Conservation (phyloP, 2,797 vertebrate species). For the Carcharodon carcharias region DNA sequence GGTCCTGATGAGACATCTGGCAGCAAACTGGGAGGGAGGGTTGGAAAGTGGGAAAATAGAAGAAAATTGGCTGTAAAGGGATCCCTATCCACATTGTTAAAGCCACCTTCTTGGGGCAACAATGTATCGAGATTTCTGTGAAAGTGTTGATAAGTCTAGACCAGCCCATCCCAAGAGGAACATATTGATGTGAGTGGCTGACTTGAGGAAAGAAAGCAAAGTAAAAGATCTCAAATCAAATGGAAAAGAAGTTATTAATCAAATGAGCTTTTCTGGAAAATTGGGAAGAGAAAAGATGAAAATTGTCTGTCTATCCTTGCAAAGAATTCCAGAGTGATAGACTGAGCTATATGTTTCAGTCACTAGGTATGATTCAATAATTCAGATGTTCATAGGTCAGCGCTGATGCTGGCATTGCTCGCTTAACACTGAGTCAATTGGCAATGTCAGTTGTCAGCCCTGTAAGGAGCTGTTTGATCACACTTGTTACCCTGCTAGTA, state of each 20-base stretch:
- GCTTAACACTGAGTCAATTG: constrained; percentile 11
- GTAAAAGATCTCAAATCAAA: background rate
- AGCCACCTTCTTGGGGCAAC: background rate
- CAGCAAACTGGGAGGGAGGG: background rate
- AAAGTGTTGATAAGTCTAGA: background rate
- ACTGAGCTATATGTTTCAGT: background rate
- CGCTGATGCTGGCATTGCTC: constrained; percentile 13
- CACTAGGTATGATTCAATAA: background rate
- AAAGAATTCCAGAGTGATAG: background rate
- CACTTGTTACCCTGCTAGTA: constrained; percentile 27
- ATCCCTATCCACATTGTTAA: background rate
- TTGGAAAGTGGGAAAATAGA: background rate
- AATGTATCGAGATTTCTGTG: background rate
- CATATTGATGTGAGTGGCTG: background rate
- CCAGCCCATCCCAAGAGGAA: background rate
- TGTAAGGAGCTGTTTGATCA: constrained; percentile 35
- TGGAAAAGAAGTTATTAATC: background rate
- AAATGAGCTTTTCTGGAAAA: background rate
- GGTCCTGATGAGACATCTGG: background rate
- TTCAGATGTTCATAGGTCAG: background rate
- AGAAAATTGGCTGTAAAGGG: background rate
- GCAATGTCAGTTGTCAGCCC: constrained; percentile 33
- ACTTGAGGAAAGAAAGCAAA: background rate
- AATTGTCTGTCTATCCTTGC: background rate
- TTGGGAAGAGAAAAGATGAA: background rate